Evolutionary conservation across 2,113 vertebrate genomes (phyloP).

Genomic region (Saimiri boliviensis): DNA sequence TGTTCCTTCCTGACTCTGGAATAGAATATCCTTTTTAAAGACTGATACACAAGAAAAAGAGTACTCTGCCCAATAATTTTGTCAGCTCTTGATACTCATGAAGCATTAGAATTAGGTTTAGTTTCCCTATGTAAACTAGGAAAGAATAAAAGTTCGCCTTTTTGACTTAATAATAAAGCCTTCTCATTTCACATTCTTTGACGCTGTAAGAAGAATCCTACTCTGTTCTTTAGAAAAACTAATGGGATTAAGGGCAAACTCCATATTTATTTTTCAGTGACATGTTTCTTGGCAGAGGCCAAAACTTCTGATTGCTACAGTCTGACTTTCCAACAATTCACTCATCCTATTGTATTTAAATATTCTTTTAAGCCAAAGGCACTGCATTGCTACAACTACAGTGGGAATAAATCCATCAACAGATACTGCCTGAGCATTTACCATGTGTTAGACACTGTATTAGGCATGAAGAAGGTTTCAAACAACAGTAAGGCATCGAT

Average conservation of each 20-base stretch:
- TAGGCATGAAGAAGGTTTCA: neutral
- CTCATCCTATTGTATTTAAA: neutral
- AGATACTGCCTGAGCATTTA: neutral
- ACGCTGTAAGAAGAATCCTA: neutral
- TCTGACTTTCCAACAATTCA: neutral
- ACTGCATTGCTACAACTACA: neutral
- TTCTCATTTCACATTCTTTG: neutral
- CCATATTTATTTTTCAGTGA: conserved; percentile 1
- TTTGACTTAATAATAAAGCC: neutral
- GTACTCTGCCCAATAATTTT: neutral
- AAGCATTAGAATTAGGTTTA: neutral
- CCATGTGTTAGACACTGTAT: neutral
- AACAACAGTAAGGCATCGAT: neutral
- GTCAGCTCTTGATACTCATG: neutral
- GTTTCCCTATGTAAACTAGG: neutral
- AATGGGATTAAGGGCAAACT: neutral
- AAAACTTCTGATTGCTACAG: neutral
- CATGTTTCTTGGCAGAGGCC: neutral
- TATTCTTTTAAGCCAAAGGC: neutral
- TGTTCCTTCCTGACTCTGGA: neutral
- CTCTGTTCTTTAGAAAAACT: neutral
- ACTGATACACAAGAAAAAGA: neutral
- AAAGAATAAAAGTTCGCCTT: conserved; percentile 1
- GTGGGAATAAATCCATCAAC: neutral
- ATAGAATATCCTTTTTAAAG: neutral